Evolutionary conservation across 2,113 vertebrate species (phyloP).

Genomic region (Catharus minimus): DNA sequence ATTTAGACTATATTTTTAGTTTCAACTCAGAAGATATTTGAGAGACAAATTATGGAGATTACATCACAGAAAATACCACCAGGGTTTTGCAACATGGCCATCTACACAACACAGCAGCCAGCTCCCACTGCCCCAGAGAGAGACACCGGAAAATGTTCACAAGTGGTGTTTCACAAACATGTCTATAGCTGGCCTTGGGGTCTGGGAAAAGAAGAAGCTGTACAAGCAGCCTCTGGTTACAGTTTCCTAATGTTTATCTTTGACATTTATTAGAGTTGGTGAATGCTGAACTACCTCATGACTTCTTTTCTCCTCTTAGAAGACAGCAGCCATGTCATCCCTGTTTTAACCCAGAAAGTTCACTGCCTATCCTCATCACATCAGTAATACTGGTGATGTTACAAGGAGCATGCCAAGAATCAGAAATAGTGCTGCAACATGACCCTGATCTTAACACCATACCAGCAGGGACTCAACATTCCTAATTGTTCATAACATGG

Average conservation of each 20-base stretch:
- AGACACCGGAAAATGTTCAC: accelerated
- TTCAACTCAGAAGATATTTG: background rate
- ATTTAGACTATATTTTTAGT: background rate
- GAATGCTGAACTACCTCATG: background rate
- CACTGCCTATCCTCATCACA: background rate
- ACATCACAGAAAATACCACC: background rate
- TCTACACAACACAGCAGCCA: background rate
- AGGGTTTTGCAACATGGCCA: background rate
- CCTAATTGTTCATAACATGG: background rate
- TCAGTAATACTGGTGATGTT: accelerated
- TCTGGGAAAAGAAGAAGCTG: conserved; percentile 20
- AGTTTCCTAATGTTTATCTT: background rate
- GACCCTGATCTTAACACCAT: background rate
- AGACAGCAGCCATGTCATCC: background rate
- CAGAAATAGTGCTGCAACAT: background rate
- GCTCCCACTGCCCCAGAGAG: background rate
- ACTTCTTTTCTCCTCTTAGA: background rate
- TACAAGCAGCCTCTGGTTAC: background rate
- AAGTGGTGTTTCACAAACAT: background rate
- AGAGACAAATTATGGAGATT: background rate
- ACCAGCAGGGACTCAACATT: background rate
- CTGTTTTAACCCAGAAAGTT: background rate
- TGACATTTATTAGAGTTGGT: background rate
- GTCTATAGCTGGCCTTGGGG: background rate
- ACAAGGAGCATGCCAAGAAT: background rate